phyloP scores from a whole-genome alignment of 2,888 invertebrate species.

The Caradrina clavipalpis region DNA sequence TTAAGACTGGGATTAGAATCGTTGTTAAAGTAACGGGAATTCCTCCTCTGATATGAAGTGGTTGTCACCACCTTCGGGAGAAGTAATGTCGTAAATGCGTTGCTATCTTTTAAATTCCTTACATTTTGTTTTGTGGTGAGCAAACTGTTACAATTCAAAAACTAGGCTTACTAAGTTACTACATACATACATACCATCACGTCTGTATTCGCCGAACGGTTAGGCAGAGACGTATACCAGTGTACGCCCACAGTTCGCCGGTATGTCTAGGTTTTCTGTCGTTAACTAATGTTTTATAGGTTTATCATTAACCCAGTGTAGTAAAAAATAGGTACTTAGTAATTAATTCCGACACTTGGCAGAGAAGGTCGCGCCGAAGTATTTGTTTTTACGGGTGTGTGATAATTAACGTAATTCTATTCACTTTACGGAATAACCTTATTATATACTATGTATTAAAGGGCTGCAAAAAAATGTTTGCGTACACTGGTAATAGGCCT shows the following conservation, averaged over 20 bases:
- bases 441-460: slow-evolving; percentile 5
- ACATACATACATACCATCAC: too few species aligned
- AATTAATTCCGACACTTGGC: background rate
- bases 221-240: too few species aligned
- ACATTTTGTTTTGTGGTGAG: background rate
- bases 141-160: slow-evolving; percentile 8
- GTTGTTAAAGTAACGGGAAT: too few species aligned
- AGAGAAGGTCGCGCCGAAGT: background rate
- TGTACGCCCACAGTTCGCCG: too few species aligned
- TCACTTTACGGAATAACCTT: background rate
- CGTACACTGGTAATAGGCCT: background rate
- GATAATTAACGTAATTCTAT: too few species aligned
- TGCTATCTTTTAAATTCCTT: background rate
- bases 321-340: background rate
- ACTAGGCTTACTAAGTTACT: too few species aligned
- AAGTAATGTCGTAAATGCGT: background rate
- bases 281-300: background rate
- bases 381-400: background rate
- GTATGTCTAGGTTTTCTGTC: too few species aligned
- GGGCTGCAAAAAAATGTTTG: background rate
- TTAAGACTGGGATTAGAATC: too few species aligned
- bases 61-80: background rate
- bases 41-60: too few species aligned
- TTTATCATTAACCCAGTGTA: background rate
- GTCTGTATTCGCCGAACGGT: too few species aligned